Evolutionary conservation across 1,140 invertebrate genomes (phyloP), one percentile per base, ranked within the genome.

Genomic region (Procambarus virginalis): DNA sequence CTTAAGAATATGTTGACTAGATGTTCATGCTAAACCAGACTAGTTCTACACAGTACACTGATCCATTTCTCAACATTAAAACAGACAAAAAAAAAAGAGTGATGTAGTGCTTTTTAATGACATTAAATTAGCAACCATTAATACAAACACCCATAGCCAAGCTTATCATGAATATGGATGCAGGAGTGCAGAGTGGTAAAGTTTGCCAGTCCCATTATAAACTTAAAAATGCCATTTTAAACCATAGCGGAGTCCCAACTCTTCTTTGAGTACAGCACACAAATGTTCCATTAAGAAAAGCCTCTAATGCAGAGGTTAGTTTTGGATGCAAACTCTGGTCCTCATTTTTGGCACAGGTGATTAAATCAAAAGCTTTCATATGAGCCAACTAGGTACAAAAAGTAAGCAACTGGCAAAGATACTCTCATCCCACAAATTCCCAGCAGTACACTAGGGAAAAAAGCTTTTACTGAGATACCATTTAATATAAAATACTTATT

Each of bases 21-120:
- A 86, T 55, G n/a, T 49, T 86, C 85, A 79, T 86, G 85, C 85
- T 86, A 86, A 22, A 86, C 60, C 80, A 86, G 76, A 80, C 34
- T n/a, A n/a, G 17, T 22, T 80, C 68, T 73, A 73, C 68, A 22
- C 34, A 80, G 22, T 85, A 86, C 85, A 86, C 48, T 79, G 70
- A 83, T 64, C 22, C 76, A 86, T 86, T 64, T 48, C 76, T 79
- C 49, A 68, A 48, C 46, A 86, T n/a, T 22, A 34, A 9, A 64
- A 70, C 12, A 9, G 9, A 79, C 34, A 86, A 2, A 48, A 34
- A 86, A 10, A 78, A 49, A 46, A 86, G 46, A 51, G 51, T 78
- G 3, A 48, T 51, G 68, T 68, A 60, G 68, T 82, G 80, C 80
- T 64, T 22, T 70, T 75, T 22, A 48, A 17, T 84, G 6, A 70